Evolutionary conservation across 2,113 vertebrate genomes (phyloP).

Genomic region (Heliornis fulica): DNA sequence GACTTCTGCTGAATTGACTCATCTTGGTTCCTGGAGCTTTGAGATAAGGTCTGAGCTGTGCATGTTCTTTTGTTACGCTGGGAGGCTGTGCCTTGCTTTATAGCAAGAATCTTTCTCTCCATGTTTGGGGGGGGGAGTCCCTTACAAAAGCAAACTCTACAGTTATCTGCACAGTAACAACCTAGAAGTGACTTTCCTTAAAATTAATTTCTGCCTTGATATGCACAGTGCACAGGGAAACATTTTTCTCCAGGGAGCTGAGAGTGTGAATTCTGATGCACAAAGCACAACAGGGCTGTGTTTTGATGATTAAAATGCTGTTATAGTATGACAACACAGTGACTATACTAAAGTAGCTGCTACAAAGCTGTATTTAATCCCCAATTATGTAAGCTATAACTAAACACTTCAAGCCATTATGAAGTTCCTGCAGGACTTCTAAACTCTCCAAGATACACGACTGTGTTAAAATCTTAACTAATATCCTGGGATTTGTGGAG

Average conservation of each 20-base stretch:
- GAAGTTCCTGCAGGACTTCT: background rate
- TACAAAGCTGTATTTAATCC: background rate
- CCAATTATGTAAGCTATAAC: background rate
- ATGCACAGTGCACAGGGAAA: background rate
- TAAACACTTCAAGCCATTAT: background rate
- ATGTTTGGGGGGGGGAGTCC: rapidly evolving
- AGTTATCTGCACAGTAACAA: background rate
- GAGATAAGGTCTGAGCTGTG: background rate
- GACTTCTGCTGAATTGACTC: too few species aligned
- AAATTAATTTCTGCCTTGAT: background rate
- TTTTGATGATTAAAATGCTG: background rate
- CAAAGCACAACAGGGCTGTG: rapidly evolving
- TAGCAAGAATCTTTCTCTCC: background rate
- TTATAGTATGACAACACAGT: background rate
- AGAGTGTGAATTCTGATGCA: background rate
- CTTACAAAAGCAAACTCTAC: background rate
- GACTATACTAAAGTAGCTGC: background rate
- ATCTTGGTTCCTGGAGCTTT: background rate
- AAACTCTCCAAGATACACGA: background rate
- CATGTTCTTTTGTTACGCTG: background rate
- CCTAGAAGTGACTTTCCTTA: background rate
- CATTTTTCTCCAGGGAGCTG: background rate
- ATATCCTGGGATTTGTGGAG: background rate
- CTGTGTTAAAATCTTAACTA: background rate
- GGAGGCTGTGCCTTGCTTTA: background rate